Conservation (phyloP, 2,113 vertebrate species). For the Anarhynchus alexandrinus region DNA sequence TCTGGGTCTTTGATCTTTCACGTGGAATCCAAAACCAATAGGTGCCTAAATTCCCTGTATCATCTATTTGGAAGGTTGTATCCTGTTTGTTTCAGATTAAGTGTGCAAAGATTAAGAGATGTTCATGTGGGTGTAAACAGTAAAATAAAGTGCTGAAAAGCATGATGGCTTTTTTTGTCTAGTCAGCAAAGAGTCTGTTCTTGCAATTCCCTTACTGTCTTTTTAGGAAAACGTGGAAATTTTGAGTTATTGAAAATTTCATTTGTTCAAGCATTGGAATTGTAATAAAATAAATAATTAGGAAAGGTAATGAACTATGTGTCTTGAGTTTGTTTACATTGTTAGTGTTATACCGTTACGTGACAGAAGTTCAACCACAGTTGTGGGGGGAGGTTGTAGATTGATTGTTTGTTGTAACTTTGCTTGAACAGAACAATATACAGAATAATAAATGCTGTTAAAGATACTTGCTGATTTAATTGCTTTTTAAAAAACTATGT, state of each 20-base stretch:
- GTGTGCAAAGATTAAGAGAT: fast-evolving
- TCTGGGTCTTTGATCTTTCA: not conserved
- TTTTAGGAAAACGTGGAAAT: not conserved
- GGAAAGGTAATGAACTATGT: not conserved
- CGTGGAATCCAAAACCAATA: not conserved
- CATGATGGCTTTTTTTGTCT: not conserved
- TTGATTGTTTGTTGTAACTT: not conserved
- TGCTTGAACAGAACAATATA: not conserved
- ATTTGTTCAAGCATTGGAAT: not conserved
- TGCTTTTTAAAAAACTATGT: fast-evolving
- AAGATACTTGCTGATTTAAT: not conserved
- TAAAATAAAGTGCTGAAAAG: not conserved
- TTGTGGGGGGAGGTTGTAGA: not conserved
- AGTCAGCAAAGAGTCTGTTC: not conserved
- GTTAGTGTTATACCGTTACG: not conserved
- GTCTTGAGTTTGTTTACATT: not conserved
- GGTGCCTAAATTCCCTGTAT: not conserved
- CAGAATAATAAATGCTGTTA: not conserved
- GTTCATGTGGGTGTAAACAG: not conserved
- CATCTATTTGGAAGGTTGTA: not conserved
- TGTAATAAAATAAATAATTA: not conserved
- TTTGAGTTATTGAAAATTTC: not conserved
- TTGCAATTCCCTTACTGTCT: not conserved
- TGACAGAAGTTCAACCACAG: not conserved
- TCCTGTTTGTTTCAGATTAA: not conserved